Evolutionary conservation across 2,888 invertebrate genomes (phyloP), one percentile per base, ranked within the genome.

Genomic region (Melolontha melolontha): DNA sequence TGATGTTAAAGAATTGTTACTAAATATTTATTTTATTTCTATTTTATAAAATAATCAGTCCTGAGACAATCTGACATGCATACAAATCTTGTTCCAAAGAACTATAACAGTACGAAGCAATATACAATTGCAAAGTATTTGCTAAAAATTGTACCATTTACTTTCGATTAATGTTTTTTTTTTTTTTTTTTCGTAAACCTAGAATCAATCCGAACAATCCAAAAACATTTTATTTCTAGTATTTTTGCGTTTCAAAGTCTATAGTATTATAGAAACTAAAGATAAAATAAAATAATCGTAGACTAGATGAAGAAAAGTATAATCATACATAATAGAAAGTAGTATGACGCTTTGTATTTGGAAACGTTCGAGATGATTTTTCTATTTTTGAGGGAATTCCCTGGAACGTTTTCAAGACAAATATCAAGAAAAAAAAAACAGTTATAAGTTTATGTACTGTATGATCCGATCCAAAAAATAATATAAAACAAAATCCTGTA

Each of bases 401-500:
- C 11, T 49, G 49, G 62, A 47, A 49, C n/a, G 49, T 39, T 49
- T 44, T 39, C 52, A 27, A 47, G 11, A 14, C 47, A 62, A 34
- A 47, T 16, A 57, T 57, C 64, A n/a, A 47, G 62, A 42, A 47
- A 44, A 57, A 62, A 62, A 62, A 47, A 47, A 47, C 47, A 59
- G 70, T 72, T 74, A 71, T 75, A 74, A 74, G 71, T 75, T 75
- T 72, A 75, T 75, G 73, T 73, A 75, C 73, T 74, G 72, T 75
- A 74, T 72, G 76, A 75, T 77, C 76, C 76, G 76, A 76, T 77
- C 76, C 76, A 75, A 76, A 70, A 70, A 71, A 65, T 66, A 55
- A 51, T 29, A 50, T 50, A 62, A 64, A 54, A 54, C 62, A 69
- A 63, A 68, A 63, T 66, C 65, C 71, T 71, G 71, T 71, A 70